phyloP scores from a whole-genome alignment of 2,797 vertebrate genomes.

The Basileuterus tristriatus region DNA sequence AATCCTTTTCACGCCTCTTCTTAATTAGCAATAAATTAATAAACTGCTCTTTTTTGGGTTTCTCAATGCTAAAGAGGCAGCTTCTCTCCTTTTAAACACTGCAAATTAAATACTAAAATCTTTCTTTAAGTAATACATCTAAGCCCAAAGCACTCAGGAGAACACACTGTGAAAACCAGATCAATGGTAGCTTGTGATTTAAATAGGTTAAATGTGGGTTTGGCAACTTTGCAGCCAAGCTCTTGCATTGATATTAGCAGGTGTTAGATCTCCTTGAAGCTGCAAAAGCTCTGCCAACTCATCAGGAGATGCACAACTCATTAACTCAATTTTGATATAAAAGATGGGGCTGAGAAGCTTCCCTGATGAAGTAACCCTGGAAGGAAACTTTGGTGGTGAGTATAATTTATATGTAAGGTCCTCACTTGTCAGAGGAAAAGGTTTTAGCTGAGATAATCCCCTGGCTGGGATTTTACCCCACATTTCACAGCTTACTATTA shows the following conservation, averaged over 20 bases:
- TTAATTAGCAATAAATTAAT: neutral
- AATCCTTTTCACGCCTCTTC: neutral
- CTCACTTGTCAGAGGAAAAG: neutral
- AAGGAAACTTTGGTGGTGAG: neutral
- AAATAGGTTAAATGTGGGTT: neutral
- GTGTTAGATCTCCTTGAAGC: conserved; percentile 4
- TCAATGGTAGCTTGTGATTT: neutral
- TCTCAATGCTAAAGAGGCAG: neutral
- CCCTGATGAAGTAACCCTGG: neutral
- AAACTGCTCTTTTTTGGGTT: neutral
- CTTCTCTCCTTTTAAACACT: neutral
- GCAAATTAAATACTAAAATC: neutral
- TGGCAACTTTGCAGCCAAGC: neutral
- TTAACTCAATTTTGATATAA: neutral
- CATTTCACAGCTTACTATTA: neutral
- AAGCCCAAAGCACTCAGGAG: neutral
- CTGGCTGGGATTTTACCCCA: neutral
- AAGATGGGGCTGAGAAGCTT: neutral
- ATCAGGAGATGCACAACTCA: neutral
- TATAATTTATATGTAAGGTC: neutral
- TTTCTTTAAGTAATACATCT: neutral
- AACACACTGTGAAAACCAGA: neutral
- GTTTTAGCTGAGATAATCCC: neutral
- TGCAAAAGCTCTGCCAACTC: neutral
- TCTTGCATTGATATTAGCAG: neutral